Evolutionary conservation across 2,888 invertebrate species (phyloP), one percentile per base, ranked within the genome.

Genomic region (Masnerella sp.): DNA sequence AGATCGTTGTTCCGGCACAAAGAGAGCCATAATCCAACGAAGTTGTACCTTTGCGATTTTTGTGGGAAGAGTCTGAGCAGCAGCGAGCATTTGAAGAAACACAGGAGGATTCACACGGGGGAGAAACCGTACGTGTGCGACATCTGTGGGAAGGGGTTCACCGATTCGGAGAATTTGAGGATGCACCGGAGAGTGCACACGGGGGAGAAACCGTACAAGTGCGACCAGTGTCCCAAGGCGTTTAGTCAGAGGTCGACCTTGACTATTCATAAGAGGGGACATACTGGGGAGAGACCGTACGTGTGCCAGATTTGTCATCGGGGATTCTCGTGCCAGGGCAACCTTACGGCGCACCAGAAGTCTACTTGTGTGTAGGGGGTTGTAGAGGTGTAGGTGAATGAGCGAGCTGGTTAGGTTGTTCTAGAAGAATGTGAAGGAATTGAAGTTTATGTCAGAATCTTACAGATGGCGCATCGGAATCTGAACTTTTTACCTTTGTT

Each of bases 231-330:
- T 65, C 86, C 85, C 1, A 76, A 90, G 89, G 76, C 88, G 1
- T 90, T 90, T 78, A 88, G 89, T 0, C 90, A 90, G 77, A 86
- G 88, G 15, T 88, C 89, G 2, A 88, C 89, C 0, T 82, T 90
- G 5, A 89, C 88, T 2, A 89, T 90, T 52, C 90, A 90, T 75
- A 85, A 86, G 69, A 83, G 89, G 3, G 87, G 88, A 3, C 89
- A 89, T 75, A 88, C 89, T 1, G 89, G 89, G 0, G 88, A 89
- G 62, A 77, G 88, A 62, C 89, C 89, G 0, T 89, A 88, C 76
- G 84, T 85, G 2, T 89, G 89, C 71, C 83, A 85, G 69, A 83
- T 87, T 18, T 89, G 89, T 74, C 81, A 86, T 15, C 87, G 87
- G 15, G 87, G 87, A 5, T 89, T 89, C 77, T 87, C 88, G 9